Evolutionary conservation across 2,888 invertebrate genomes (phyloP).

Genomic region (Cynaeus angustus): DNA sequence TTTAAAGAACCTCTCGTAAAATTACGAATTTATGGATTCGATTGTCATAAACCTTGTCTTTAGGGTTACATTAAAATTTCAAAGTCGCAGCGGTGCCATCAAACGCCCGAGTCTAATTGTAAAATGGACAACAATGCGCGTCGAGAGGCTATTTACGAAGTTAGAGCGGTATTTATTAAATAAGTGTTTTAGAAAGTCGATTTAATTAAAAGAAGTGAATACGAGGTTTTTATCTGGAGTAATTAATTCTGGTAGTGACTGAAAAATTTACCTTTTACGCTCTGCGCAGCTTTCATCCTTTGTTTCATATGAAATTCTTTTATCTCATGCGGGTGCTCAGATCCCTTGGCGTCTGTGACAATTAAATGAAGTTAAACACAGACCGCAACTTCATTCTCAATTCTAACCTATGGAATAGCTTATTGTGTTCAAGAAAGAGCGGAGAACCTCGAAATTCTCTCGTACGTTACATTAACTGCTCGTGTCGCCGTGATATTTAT

Average conservation of each 20-base stretch:
- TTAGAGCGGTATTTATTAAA: conserved; percentile 18
- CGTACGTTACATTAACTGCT: too few species aligned
- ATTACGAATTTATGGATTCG: conserved; percentile 28
- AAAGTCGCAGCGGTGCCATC: conserved; percentile 16
- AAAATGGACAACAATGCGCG: conserved; percentile 16
- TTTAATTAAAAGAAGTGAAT: conserved; percentile 43
- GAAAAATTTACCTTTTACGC: conserved; percentile 37
- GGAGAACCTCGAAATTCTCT: too few species aligned
- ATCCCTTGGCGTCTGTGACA: conserved; percentile 24
- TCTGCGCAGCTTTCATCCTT: conserved; percentile 26
- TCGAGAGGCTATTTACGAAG: conserved; percentile 14
- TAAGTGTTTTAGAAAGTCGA: conserved; percentile 25
- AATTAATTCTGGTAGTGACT: conserved; percentile 37
- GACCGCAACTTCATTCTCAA: conserved; percentile 25
- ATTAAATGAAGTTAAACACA: conserved; percentile 39
- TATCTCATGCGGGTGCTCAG: conserved; percentile 38
- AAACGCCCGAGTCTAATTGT: conserved; percentile 11
- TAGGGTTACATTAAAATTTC: conserved; percentile 30
- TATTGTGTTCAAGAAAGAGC: not conserved
- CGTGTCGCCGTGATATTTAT: too few species aligned
- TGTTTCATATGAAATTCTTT: conserved; percentile 39
- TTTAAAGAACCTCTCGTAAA: conserved; percentile 24
- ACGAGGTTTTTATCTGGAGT: conserved; percentile 31
- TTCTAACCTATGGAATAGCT: conserved; percentile 16
- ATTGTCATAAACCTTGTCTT: conserved; percentile 23